Evolutionary conservation across 2,888 invertebrate genomes (phyloP).

Genomic region (Imbricaverruca yamaguchii): DNA sequence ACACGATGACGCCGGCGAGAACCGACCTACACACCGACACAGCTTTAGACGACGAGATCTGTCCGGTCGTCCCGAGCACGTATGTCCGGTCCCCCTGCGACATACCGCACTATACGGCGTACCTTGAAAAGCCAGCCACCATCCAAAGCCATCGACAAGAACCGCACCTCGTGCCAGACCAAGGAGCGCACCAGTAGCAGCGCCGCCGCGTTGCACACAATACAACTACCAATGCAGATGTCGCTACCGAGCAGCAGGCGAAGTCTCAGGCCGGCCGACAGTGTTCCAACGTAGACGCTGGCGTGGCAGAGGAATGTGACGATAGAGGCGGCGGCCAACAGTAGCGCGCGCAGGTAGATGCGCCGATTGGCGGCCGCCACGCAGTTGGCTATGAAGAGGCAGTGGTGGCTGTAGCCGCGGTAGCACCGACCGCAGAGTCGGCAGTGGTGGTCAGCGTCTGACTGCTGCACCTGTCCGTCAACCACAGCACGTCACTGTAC

Average conservation of each 20-base stretch:
- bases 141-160: not conserved
- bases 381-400: not conserved
- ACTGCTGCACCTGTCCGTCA: not conserved
- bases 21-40: too few relatives aligned
- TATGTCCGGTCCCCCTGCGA: not conserved
- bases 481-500: too few relatives aligned
- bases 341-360: not conserved
- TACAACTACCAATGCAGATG: not conserved
- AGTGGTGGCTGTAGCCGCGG: conserved; percentile 14
- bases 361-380: not conserved
- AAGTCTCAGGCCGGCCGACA: not conserved
- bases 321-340: not conserved
- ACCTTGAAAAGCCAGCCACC: not conserved
- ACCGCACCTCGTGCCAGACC: not conserved
- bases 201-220: not conserved
- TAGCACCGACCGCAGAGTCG: not conserved
- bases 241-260: not conserved
- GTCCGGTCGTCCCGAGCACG: too few relatives aligned
- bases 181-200: conserved; percentile 2
- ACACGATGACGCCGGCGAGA: too few relatives aligned
- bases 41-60: too few relatives aligned
- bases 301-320: not conserved
- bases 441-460: not conserved
- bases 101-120: not conserved
- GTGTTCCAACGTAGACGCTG: not conserved